These are phyloP conservation scores for Elegia similella DNA, from an alignment of 2,888 invertebrate genomes.

Conservation along the genomic window DNA sequence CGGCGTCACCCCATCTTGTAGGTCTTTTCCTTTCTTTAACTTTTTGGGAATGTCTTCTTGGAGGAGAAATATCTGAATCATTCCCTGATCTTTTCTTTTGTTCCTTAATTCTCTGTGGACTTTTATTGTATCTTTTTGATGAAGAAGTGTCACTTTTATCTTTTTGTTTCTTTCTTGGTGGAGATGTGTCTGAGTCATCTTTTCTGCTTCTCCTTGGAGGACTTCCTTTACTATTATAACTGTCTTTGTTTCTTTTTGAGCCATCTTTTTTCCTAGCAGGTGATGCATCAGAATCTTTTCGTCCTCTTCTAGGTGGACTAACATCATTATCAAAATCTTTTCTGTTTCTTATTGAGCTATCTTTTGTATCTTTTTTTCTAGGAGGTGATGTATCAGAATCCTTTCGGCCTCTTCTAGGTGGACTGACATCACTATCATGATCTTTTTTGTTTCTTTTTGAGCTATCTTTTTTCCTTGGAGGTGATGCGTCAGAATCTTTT, in stretches of 20 bases:
- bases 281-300: slow-evolving; percentile 7
- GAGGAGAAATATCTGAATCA: slow-evolving; percentile 38
- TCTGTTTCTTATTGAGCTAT: too few relatives aligned
- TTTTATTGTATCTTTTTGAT: background rate
- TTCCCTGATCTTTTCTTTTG: slow-evolving; percentile 24
- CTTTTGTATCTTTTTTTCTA: slow-evolving; percentile 10
- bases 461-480: slow-evolving; percentile 23
- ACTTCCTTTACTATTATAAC: slow-evolving; percentile 14
- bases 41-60: slow-evolving; percentile 37
- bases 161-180: background rate
- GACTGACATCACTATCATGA: slow-evolving; percentile 65
- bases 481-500: slow-evolving; percentile 44
- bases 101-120: slow-evolving; percentile 8
- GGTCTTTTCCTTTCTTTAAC: slow-evolving; percentile 40
- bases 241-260: slow-evolving; percentile 23
- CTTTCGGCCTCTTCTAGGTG: slow-evolving; percentile 43
- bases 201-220: slow-evolving; percentile 3
- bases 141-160: background rate
- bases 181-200: slow-evolving; percentile 5
- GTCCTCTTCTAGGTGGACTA: slow-evolving; percentile 55
- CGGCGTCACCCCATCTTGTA: slow-evolving; percentile 48
- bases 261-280: slow-evolving; percentile 12
- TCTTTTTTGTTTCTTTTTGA: slow-evolving; percentile 31
- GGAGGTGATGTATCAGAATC: slow-evolving; percentile 6
- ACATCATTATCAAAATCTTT: slow-evolving; percentile 57